Evolutionary conservation across 2,888 invertebrate genomes (phyloP), one percentile per base, ranked within the genome.

Genomic region (Eilema griseolum): DNA sequence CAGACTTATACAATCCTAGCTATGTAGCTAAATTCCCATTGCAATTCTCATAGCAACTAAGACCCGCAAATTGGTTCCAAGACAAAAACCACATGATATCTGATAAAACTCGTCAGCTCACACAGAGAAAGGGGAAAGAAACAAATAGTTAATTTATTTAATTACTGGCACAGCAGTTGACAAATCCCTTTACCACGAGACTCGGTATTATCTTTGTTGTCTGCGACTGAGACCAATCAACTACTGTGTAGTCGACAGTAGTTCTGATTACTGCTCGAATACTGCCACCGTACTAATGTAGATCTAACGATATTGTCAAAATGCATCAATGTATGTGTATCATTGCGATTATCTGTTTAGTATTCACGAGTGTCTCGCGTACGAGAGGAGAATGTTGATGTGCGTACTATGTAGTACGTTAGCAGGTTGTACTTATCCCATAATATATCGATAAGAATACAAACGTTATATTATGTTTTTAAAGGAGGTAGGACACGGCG

Each of bases 151-250:
- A 91, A 92, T 92, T 93, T 93, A 93, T 94, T 94, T 91, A 93
- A 94, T 94, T 94, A 93, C 90, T 86, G 76, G 84, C 89, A 81
- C 89, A 88, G 88, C 89, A 89, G 93, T 93, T 94, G 94, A 95
- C 92, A 94, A 94, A 94, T 93, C 91, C 91, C 91, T 92, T 94
- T 91, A 92, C 88, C 87, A 86, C 87, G 85, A 86, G 84, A 87
- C 85, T 76, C 86, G 83, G 88, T 89, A 89, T 91, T 94, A 94
- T 94, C 94, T 93, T 91, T 92, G 93, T 92, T 89, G 93, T 93
- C 93, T 92, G 88, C 87, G 88, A 86, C 91, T 89, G 90, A 88
- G 91, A 92, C 92, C 92, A 93, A 95, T 95, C 94, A 93, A 93
- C 93, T 94, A 92, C 90, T 80, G 79, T 78, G 80, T 82, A 88